Base-by-base conservation (phyloP, 2,113 vertebrate genomes). In the Microtus oregoni region DNA sequence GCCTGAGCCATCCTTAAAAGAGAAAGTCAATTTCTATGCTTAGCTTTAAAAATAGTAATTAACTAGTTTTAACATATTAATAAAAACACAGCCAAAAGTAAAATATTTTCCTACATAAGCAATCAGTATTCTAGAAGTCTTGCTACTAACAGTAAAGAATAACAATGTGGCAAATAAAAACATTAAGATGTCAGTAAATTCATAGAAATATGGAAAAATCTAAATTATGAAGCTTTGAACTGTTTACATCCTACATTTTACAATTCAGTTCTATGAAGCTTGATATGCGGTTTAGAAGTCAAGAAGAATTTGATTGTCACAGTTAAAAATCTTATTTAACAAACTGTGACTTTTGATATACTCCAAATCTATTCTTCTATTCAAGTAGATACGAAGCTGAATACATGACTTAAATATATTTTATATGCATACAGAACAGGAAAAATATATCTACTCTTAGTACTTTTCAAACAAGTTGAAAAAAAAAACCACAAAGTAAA, bases 81-180 rank as follows among this genome's bases (percentile, higher is more conserved):
- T 95, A 96, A 78, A 89, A 20, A 82, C 10, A 79, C 5, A 38
- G 35, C 20, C 30, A 61, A 96, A 68, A 92, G 63, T 68, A 97
- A 90, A 92, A 92, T 75, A 15, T 63, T 96, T 89, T 93, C 44
- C 28, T 89, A 72, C 35, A 91, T 75, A 82, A 95, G 35, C n/a
- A 92, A 44, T 58, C 13, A 89, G 89, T 72, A 35, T 72, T 72
- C 70, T 20, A 85, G 3, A 44, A 78, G 50, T 76, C 68, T 83
- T 82, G 72, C 35, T 92, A 92, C 38, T 92, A 92, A 93, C 4
- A 93, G 67, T 38, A 88, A 94, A 94, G 58, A 47, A 93, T 89
- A 97, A 95, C 87, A 87, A 88, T 44, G 14, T 76, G 86, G 91
- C 44, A 94, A 97, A 89, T 35, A 79, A 86, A 96, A 97, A 90